phyloP scores from a whole-genome alignment of 2,113 vertebrate species.

The Erinaceus europaeus region DNA sequence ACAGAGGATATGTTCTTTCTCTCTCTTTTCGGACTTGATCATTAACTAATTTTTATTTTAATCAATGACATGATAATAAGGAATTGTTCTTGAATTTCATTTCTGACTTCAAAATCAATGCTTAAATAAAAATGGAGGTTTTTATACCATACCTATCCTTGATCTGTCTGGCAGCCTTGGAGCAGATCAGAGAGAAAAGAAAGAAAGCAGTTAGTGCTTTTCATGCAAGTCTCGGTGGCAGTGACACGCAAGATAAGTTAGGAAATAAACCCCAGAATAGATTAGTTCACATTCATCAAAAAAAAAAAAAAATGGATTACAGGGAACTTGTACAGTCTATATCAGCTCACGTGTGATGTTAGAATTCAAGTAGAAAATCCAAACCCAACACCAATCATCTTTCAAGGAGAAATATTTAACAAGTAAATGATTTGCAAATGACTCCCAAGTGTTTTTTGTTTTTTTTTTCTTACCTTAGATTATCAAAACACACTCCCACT shows the following conservation, averaged over 20 bases:
- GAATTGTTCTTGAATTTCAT: constrained; percentile 70
- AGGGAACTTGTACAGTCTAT: constrained; percentile 41
- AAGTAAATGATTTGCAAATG: constrained; percentile 59
- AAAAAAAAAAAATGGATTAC: constrained; percentile 56
- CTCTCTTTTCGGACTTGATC: constrained; percentile 38
- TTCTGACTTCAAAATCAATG: constrained; percentile 73
- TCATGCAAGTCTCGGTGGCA: constrained; percentile 83
- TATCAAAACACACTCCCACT: constrained; percentile 35
- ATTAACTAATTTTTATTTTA: constrained; percentile 55
- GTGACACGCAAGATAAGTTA: constrained; percentile 82
- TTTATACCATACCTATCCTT: constrained; percentile 95
- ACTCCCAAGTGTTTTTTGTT: too few relatives aligned
- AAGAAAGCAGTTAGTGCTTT: constrained; percentile 87
- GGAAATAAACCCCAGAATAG: constrained; percentile 65
- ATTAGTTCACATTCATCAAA: constrained; percentile 64
- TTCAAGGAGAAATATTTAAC: constrained; percentile 24
- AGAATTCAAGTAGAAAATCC: constrained; percentile 46
- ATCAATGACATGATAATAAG: constrained; percentile 28
- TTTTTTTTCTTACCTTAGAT: constrained; percentile 57
- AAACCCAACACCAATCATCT: background rate
- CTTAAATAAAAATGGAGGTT: constrained; percentile 77
- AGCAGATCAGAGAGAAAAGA: constrained; percentile 83
- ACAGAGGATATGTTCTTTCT: background rate
- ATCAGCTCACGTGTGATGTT: constrained; percentile 57
- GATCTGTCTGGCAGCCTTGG: constrained; percentile 96